phyloP scores from a whole-genome alignment of 64 coral and sea anemone species.

The Trachythela sp. region DNA sequence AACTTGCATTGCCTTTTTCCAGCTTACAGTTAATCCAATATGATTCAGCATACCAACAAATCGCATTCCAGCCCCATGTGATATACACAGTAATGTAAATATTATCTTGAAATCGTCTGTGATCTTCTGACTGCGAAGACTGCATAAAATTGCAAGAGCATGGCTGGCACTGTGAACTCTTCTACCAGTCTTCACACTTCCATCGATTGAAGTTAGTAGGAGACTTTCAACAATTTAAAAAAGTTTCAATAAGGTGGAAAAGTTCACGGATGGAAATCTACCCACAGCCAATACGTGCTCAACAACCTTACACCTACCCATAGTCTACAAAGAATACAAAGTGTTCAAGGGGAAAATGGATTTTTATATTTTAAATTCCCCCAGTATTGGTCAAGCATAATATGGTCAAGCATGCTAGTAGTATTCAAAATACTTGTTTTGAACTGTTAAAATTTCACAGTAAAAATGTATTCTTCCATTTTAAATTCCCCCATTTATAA shows the following conservation, averaged over 20 bases:
- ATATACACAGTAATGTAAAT: conserved; percentile 1
- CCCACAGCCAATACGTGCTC: not conserved
- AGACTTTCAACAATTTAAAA: conserved; percentile 5
- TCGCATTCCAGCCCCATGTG: conserved; percentile 8
- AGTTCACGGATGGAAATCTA: not conserved
- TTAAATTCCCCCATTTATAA: too few relatives aligned
- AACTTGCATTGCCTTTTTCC: conserved; percentile 18
- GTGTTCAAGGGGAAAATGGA: not conserved
- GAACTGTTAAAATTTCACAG: too few relatives aligned
- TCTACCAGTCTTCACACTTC: conserved; percentile 1
- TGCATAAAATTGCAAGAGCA: not conserved
- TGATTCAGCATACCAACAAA: conserved; percentile 12
- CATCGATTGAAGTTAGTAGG: not conserved
- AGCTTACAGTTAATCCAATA: not conserved
- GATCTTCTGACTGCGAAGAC: conserved; percentile 9
- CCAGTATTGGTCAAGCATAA: not conserved
- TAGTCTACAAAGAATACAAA: not conserved
- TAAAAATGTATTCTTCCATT: too few relatives aligned
- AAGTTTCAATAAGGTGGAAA: too few relatives aligned
- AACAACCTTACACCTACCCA: not conserved
- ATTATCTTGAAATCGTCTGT: not conserved
- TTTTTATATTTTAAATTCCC: not conserved
- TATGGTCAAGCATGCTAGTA: too few relatives aligned
- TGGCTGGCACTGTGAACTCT: conserved; percentile 8
- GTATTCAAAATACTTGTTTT: too few relatives aligned